Percentiles rank a stretch among this genome's conserved stretches.
Conservation (phyloP, 2,888 invertebrate species). For the Lamellibrachia columna region DNA sequence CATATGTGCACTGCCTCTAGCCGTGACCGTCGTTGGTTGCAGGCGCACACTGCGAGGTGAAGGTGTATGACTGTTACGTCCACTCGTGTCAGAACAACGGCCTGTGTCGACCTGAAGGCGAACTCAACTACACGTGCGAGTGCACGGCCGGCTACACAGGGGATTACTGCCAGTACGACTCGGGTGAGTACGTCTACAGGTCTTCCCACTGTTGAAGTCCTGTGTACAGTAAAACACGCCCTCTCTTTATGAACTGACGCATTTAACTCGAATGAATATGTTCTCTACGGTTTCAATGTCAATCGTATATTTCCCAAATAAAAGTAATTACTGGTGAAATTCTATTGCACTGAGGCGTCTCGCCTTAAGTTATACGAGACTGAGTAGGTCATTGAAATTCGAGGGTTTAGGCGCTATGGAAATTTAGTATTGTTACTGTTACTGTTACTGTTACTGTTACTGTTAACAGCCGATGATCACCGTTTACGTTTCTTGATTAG, state of each 20-base stretch:
- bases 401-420: too few species aligned
- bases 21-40: background rate
- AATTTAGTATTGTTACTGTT: too few species aligned
- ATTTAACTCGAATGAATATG: too few species aligned
- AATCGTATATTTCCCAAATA: background rate
- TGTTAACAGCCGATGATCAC: background rate
- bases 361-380: background rate
- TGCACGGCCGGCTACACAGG: constrained; percentile 48
- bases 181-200: constrained; percentile 39
- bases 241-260: too few species aligned
- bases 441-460: too few species aligned
- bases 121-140: constrained; percentile 45
- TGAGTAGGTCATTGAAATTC: too few species aligned
- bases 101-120: constrained; percentile 43
- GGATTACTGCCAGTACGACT: constrained; percentile 42
- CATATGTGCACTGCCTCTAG: background rate
- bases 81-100: constrained; percentile 48
- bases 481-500: constrained; percentile 40
- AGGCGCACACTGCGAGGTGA: constrained; percentile 38
- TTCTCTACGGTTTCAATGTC: background rate
- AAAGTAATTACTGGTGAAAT: too few species aligned
- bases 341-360: background rate
- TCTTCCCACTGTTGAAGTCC: too few species aligned
- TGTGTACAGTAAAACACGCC: too few species aligned
- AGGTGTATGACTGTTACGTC: constrained; percentile 37